Conservation (phyloP, 2,888 invertebrate genomes). For the Drosophila formosana region DNA sequence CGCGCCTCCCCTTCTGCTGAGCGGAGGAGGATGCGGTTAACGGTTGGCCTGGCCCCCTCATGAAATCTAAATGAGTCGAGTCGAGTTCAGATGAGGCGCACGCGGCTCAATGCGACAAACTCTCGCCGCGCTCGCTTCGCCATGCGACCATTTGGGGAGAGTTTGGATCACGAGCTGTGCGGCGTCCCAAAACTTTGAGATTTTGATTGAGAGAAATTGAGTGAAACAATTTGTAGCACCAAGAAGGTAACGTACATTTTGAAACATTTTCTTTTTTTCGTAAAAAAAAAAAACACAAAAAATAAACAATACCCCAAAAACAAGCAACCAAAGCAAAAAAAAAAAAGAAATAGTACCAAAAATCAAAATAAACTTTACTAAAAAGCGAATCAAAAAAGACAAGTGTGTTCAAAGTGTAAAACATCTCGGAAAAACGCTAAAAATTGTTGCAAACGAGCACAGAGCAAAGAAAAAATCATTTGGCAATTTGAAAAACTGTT, state of each 20-base stretch:
- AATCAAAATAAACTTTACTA: slow-evolving; percentile 35
- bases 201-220: slow-evolving; percentile 81
- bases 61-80: slow-evolving; percentile 42
- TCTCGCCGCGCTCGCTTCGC: slow-evolving; percentile 74
- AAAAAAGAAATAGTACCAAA: slow-evolving; percentile 28
- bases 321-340: slow-evolving; percentile 25
- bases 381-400: slow-evolving; percentile 66
- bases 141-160: slow-evolving; percentile 76
- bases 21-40: slow-evolving; percentile 54
- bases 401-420: slow-evolving; percentile 80
- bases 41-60: slow-evolving; percentile 52
- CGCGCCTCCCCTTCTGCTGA: slow-evolving; percentile 40
- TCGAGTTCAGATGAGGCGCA: slow-evolving; percentile 73
- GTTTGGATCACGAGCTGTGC: slow-evolving; percentile 79
- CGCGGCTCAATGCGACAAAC: slow-evolving; percentile 76
- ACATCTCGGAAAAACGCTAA: slow-evolving; percentile 77
- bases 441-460: slow-evolving; percentile 74
- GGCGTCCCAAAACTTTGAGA: slow-evolving; percentile 73
- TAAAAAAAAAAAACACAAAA: slow-evolving; percentile 37
- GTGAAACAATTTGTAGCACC: slow-evolving; percentile 79
- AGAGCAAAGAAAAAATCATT: slow-evolving; percentile 62
- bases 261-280: slow-evolving; percentile 79
- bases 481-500: slow-evolving; percentile 74
- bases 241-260: slow-evolving; percentile 81
- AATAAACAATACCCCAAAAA: slow-evolving; percentile 8